Conservation (phyloP, 2,113 vertebrate genomes). For the Macheiramphus alcinus region DNA sequence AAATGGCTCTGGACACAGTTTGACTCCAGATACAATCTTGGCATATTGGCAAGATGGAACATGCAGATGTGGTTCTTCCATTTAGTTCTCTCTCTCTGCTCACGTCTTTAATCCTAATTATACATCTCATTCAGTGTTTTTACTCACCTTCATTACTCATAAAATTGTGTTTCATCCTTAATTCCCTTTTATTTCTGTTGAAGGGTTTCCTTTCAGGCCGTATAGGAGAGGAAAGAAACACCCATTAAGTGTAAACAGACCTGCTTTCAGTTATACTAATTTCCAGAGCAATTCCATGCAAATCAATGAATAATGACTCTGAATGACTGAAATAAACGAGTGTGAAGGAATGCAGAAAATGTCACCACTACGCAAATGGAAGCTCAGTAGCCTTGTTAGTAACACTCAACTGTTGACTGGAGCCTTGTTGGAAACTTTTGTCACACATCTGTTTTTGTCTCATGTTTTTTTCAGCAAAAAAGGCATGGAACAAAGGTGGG, state of each 20-base stretch:
- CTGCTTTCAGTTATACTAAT: neutral
- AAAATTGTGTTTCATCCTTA: neutral
- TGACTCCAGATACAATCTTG: neutral
- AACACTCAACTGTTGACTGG: neutral
- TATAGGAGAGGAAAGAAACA: neutral
- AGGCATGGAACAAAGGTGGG: neutral
- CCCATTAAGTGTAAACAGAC: neutral
- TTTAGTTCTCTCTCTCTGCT: neutral
- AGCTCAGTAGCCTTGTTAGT: neutral
- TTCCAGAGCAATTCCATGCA: neutral
- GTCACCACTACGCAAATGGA: neutral
- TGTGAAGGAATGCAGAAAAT: neutral
- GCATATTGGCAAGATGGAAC: neutral
- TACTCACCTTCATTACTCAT: neutral
- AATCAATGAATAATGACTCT: neutral
- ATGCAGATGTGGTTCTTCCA: neutral
- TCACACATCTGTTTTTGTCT: neutral
- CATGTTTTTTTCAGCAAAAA: neutral
- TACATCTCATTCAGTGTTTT: neutral
- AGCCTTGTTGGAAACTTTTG: neutral
- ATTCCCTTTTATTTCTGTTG: neutral
- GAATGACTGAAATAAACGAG: neutral
- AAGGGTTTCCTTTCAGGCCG: neutral
- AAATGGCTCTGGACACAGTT: neutral
- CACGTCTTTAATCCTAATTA: neutral